Evolutionary conservation across 2,797 vertebrate species (phyloP).

Genomic region (Austrolebias charrua): DNA sequence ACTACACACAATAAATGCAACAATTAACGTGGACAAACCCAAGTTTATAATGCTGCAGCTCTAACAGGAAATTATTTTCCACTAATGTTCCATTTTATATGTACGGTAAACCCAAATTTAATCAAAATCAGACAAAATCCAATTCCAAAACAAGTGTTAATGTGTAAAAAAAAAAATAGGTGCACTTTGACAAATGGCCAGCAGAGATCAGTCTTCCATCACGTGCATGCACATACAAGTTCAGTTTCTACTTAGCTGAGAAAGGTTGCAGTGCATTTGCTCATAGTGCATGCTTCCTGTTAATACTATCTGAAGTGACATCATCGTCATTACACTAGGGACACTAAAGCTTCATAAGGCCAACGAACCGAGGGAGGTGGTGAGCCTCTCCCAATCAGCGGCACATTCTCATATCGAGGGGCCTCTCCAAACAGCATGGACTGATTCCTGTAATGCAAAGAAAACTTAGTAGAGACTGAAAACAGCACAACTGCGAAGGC

Average conservation of each 20-base stretch:
- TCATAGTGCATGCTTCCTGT: conserved; percentile 35
- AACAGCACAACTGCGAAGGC: background rate
- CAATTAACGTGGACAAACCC: conserved; percentile 25
- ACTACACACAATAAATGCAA: conserved; percentile 18
- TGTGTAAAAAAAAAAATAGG: background rate
- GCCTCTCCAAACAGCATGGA: conserved; percentile 92
- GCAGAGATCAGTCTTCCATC: conserved; percentile 74
- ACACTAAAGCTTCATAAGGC: conserved; percentile 59
- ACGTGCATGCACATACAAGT: conserved; percentile 10
- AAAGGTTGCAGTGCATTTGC: conserved; percentile 16
- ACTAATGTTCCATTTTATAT: conserved; percentile 7
- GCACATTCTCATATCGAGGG: conserved; percentile 95
- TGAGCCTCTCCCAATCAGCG: conserved; percentile 92
- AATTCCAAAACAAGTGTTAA: conserved; percentile 5
- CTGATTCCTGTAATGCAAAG: conserved; percentile 86
- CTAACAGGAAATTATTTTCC: conserved; percentile 1
- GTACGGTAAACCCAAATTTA: conserved; percentile 1
- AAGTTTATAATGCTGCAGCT: conserved; percentile 1
- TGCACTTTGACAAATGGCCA: conserved; percentile 49
- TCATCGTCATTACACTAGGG: conserved; percentile 58
- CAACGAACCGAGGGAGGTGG: conserved; percentile 94
- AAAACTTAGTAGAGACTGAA: conserved; percentile 27
- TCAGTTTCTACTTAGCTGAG: conserved; percentile 7
- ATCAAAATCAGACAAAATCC: background rate
- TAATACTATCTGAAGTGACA: conserved; percentile 37